phyloP scores from a whole-genome alignment of 1,140 invertebrate species.

The Anastrepha ludens region DNA sequence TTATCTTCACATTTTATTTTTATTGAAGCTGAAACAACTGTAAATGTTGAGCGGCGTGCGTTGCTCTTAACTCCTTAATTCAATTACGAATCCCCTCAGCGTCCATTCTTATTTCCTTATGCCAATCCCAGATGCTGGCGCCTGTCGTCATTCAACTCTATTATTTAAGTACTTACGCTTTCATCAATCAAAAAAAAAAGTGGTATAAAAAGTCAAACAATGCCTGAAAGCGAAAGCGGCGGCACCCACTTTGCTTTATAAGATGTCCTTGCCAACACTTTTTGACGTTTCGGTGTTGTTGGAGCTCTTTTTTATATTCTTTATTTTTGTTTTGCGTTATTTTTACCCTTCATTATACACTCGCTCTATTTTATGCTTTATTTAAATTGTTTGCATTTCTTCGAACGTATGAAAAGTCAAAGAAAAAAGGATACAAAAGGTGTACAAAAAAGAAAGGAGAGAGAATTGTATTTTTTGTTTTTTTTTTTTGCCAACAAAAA shows the following conservation, averaged over 20 bases:
- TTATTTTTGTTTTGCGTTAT: conserved; percentile 26
- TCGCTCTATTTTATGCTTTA: background rate
- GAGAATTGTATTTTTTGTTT: background rate
- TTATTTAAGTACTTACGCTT: conserved; percentile 44
- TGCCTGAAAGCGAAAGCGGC: conserved; percentile 37
- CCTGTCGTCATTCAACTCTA: conserved; percentile 9
- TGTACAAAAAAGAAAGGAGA: background rate
- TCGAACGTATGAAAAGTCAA: background rate
- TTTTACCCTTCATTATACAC: conserved; percentile 37
- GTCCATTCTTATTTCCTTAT: background rate
- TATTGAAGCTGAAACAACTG: too few relatives aligned
- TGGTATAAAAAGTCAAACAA: conserved; percentile 24
- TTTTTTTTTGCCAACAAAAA: background rate
- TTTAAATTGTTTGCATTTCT: conserved; percentile 23
- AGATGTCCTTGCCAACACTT: conserved; percentile 46
- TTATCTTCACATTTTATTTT: too few relatives aligned
- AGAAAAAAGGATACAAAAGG: background rate
- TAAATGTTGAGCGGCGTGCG: too few relatives aligned
- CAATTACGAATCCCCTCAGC: background rate
- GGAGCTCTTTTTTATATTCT: conserved; percentile 18
- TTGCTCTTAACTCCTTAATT: background rate
- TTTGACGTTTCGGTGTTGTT: conserved; percentile 39
- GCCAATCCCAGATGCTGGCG: background rate
- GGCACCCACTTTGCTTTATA: conserved; percentile 23
- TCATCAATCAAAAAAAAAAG: conserved; percentile 32